Base-by-base conservation (phyloP, 2,888 invertebrate genomes). In the Cordylochernes scorpioides region DNA sequence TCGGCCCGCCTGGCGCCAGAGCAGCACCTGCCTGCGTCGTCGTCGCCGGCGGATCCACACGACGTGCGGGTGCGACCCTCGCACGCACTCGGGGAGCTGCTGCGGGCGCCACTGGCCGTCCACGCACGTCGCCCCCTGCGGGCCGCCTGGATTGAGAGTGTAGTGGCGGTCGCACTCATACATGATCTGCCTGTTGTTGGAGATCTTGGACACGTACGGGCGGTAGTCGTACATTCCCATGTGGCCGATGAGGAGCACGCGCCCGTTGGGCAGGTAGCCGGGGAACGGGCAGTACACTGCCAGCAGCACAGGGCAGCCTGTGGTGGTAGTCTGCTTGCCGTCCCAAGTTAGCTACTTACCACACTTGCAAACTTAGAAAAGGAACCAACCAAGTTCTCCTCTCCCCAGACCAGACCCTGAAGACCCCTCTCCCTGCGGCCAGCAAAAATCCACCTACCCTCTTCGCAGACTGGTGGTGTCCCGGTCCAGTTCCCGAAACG, bases 151-250 rank as follows among this genome's bases (percentile, higher is more conserved):
- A n/a, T n/a, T n/a, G 15, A 88, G 51, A 1, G 77, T 72, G 47
- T 73, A 86, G 0, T 84, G 84, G 46, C 75, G 73, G 43, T 84
- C 72, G 48, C 88, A 91, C 46, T 86, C 84, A 52, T 82, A 91
- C 71, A 80, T 77, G 31, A 86, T 82, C 53, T 84, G 84, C 43
- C 82, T 77, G 49, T 84, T 82, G 50, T 84, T 82, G 15, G 71
- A 57, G 42, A 75, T 74, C 36, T 45, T 80, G 45, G 69, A 68
- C 0, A 91, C 86, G 50, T 91, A 91, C 0, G 78, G 75, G 29
- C 84, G 61, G 49, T 91, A 91, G 51, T 86, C 82, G 51, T 88
- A 91, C 21, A 84, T 61, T 0, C 88, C 88, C 77, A 86, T 86
- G 49, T 84, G 82, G 3, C 86, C 86, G 0, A 86, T 84, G 2